A percentile compares a stretch with the other conserved stretches of the same genome.
phyloP scores from a whole-genome alignment of 2,797 vertebrate species.

The Calcarius lapponicus region DNA sequence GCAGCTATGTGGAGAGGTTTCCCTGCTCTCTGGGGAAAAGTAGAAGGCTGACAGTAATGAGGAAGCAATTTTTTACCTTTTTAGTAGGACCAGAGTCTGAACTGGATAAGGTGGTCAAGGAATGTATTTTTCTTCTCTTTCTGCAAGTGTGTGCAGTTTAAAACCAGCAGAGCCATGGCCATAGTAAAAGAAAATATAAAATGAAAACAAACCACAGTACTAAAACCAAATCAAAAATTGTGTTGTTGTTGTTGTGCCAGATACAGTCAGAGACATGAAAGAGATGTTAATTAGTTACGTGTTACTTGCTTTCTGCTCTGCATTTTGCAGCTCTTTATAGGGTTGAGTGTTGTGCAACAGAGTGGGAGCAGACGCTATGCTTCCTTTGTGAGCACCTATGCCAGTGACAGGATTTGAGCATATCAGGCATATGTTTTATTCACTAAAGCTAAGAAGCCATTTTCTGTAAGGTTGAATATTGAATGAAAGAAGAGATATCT shows the following conservation, averaged over 20 bases:
- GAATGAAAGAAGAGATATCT: neutral
- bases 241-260: rapidly evolving
- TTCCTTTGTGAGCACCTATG: neutral
- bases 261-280: neutral
- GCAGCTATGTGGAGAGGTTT: neutral
- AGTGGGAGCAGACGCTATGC: neutral
- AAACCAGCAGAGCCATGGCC: neutral
- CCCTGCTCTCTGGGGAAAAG: neutral
- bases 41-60: neutral
- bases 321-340: neutral
- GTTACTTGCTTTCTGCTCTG: neutral
- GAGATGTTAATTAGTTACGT: neutral
- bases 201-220: neutral
- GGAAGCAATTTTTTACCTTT: neutral
- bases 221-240: neutral
- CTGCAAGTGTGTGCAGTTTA: neutral
- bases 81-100: neutral
- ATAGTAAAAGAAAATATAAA: neutral
- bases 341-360: neutral
- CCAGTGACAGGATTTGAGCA: neutral
- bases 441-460: neutral
- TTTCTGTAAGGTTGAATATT: neutral
- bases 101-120: neutral
- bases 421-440: neutral
- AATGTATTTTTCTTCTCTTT: neutral